phyloP scores from a whole-genome alignment of 30 jellyfish, hydroid and myxozoan species.

The Aurelia aurita region DNA sequence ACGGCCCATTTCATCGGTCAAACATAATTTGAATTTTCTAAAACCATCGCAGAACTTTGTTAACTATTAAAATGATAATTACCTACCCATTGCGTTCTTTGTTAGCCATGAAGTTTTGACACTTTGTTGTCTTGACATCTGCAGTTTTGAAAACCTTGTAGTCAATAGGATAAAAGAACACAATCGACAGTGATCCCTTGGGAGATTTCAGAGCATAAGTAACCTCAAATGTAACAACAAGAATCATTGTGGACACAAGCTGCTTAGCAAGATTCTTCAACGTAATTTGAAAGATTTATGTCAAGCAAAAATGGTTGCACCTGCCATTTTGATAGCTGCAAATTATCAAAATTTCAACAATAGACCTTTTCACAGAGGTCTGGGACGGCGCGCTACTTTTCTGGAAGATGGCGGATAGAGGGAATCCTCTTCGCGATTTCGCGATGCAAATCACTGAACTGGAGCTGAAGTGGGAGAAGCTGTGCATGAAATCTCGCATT shows the following conservation, averaged over 20 bases:
- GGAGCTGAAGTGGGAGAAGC: too few species aligned
- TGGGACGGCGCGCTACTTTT: too few species aligned
- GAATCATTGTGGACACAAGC: slow-evolving; percentile 13
- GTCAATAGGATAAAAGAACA: not conserved
- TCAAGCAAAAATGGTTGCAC: not conserved
- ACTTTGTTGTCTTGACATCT: not conserved
- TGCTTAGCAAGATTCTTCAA: slow-evolving; percentile 13
- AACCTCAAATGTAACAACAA: slow-evolving; percentile 16
- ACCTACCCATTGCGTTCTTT: not conserved
- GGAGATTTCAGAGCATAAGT: not conserved
- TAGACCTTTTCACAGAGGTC: too few species aligned
- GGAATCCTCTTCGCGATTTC: too few species aligned
- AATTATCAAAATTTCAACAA: too few species aligned
- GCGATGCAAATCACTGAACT: too few species aligned
- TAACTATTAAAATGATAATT: not conserved
- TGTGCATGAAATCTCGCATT: too few species aligned
- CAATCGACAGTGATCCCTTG: slow-evolving; percentile 19
- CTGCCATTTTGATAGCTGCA: not conserved
- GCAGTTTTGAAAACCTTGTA: slow-evolving; percentile 2
- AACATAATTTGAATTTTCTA: too few species aligned
- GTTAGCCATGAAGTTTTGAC: not conserved
- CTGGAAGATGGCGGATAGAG: too few species aligned
- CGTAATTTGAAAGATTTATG: not conserved
- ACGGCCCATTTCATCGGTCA: too few species aligned
- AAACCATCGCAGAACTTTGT: too few species aligned